These are phyloP conservation scores for Drosophila nr. perissopoda DNA, from an alignment of 2,888 invertebrate species.

Conservation along the genomic window DNA sequence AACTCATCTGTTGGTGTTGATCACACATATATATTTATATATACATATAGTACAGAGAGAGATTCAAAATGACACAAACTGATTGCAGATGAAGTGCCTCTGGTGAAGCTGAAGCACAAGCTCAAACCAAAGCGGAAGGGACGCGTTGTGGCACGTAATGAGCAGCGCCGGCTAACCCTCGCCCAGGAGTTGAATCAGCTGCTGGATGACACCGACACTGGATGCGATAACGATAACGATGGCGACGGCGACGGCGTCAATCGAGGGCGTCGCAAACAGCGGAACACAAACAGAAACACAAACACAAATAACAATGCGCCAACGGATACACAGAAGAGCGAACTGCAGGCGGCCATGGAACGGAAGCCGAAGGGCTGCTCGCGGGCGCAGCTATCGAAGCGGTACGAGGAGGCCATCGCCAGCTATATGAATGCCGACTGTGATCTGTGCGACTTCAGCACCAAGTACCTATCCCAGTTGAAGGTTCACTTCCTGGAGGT, in stretches of 20 bases:
- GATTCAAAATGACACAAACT: not conserved
- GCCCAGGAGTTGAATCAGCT: slow-evolving; percentile 59
- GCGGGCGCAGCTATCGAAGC: slow-evolving; percentile 64
- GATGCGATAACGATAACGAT: not conserved
- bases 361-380: slow-evolving; percentile 75
- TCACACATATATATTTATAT: not conserved
- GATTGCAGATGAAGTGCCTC: slow-evolving; percentile 60
- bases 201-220: slow-evolving; percentile 35
- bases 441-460: slow-evolving; percentile 74
- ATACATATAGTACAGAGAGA: not conserved
- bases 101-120: slow-evolving; percentile 63
- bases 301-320: slow-evolving; percentile 5
- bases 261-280: slow-evolving; percentile 40
- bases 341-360: slow-evolving; percentile 56
- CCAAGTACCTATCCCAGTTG: slow-evolving; percentile 71
- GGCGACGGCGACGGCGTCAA: not conserved
- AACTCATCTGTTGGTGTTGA: not conserved
- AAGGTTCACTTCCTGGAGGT: slow-evolving; percentile 73
- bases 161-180: slow-evolving; percentile 31
- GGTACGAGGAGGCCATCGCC: slow-evolving; percentile 71
- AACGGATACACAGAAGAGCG: slow-evolving; percentile 43
- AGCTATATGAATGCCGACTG: slow-evolving; percentile 78
- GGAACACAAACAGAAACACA: not conserved
- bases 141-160: slow-evolving; percentile 8
- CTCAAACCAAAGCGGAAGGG: slow-evolving; percentile 54